phyloP scores from a whole-genome alignment of 2,113 vertebrate genomes.

The Silurus meridionalis region DNA sequence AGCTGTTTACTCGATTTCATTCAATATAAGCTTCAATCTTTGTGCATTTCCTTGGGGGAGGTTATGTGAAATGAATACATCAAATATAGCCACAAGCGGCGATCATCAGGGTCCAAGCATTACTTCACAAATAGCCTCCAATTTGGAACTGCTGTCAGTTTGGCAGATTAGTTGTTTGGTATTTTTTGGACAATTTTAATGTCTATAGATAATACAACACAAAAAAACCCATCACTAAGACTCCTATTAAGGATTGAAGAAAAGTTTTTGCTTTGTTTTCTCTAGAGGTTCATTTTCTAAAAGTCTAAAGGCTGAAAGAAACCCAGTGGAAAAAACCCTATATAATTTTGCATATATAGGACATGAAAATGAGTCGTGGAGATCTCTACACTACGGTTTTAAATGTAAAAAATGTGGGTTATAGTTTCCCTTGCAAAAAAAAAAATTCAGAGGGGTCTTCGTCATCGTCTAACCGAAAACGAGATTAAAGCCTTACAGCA shows the following conservation, averaged over 20 bases:
- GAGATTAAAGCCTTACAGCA: too few relatives aligned
- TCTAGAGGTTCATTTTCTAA: background rate
- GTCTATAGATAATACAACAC: background rate
- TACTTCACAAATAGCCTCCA: background rate
- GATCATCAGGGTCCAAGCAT: conserved; percentile 5
- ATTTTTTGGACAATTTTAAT: background rate
- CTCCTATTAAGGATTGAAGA: background rate
- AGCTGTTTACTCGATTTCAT: background rate
- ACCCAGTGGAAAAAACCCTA: background rate
- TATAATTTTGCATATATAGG: background rate
- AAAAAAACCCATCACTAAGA: background rate
- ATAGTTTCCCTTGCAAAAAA: background rate
- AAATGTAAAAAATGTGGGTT: background rate
- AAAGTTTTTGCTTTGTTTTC: background rate
- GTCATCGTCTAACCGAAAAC: too few relatives aligned
- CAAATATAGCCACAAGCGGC: conserved; percentile 4
- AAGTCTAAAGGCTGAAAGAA: background rate
- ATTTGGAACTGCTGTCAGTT: conserved; percentile 6
- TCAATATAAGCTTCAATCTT: background rate
- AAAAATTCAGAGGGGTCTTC: too few relatives aligned
- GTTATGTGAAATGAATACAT: conserved; percentile 5
- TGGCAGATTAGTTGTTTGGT: background rate
- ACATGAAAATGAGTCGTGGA: background rate
- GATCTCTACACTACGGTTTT: background rate
- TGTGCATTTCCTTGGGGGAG: background rate